Conservation (phyloP, 1,140 invertebrate genomes). For the Ericerus pela region DNA sequence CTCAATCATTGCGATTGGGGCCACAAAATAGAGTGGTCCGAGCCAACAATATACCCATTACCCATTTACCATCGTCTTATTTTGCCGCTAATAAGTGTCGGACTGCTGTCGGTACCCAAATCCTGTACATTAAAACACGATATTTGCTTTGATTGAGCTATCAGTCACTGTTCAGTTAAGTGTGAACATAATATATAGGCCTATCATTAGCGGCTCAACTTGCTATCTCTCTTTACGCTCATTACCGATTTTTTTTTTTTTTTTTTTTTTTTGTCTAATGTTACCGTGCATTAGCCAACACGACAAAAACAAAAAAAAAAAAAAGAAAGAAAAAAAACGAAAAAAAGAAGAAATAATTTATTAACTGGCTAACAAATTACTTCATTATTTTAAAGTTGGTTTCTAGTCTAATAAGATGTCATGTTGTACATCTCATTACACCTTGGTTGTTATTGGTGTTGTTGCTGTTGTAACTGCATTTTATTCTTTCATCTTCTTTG, state of each 20-base stretch:
- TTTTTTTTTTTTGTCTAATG: no score
- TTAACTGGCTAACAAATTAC: slow-evolving; percentile 8
- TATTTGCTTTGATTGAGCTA: slow-evolving; percentile 12
- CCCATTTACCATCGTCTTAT: slow-evolving; percentile 4
- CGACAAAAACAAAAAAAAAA: no score
- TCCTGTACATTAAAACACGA: not conserved
- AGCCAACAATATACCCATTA: not conserved
- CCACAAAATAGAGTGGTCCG: slow-evolving; percentile 4
- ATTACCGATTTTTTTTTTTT: no score
- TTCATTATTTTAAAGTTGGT: slow-evolving; percentile 12
- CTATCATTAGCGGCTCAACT: slow-evolving; percentile 11
- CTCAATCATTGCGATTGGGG: slow-evolving; percentile 5
- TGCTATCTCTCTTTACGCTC: slow-evolving; percentile 5
- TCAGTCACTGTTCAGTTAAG: slow-evolving; percentile 12
- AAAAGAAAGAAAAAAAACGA: no score
- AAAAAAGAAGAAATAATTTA: slow-evolving; percentile 10
- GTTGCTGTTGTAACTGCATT: no score
- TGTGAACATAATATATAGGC: slow-evolving; percentile 12
- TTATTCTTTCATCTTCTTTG: no score
- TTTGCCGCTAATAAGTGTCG: not conserved
- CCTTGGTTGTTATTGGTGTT: no score
- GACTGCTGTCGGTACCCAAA: slow-evolving; percentile 1
- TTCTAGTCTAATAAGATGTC: slow-evolving; percentile 10
- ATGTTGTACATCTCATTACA: slow-evolving; percentile 5
- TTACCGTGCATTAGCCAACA: slow-evolving; percentile 7